Evolutionary conservation across 35 echinoderm and acorn worm genomes (phyloP), one percentile per base, ranked within the genome.

Genomic region (Amphiura filiformis): DNA sequence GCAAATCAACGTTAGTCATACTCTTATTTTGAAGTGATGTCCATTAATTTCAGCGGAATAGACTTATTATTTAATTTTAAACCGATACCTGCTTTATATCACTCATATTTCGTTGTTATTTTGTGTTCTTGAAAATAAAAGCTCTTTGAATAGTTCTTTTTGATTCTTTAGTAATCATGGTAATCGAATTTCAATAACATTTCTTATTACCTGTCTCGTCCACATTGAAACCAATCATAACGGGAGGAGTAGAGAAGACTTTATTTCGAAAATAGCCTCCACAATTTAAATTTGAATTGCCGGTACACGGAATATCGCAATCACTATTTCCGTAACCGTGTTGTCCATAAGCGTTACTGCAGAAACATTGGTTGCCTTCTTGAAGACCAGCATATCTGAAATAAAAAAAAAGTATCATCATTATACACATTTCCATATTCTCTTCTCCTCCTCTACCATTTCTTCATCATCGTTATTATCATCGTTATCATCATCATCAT

Each of bases 301-400:
- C 90, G 1, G 81, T 57, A 57, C 94, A 96, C 0, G 86, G 32
- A 80, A 80, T 61, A 39, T 89, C 77, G 33, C 94, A 96, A 0
- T 37, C 9, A 0, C 86, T 92, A 87, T 96, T 96, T 18, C 94
- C 94, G n/a, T 47, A 40, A 41, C 82, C 61, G n/a, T 42, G 76
- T 22, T 38, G 23, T 26, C 94, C 94, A 65, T 92, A 92, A 0
- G 57, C 75, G 20, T 90, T 81, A 41, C 90, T 87, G 82, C 94
- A 96, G 34, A 84, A 96, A 89, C 94, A 96, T 3, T 89, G 90
- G 40, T 92, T 81, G 1, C 94, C 94, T 56, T 96, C 41, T 56
- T 96, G 94, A 42, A 92, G 1, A 26, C 65, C 94, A 56, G 94
- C 94, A 65, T 90, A 96, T 31, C 94, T 96, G 56, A 32, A 36